These are phyloP conservation scores for Scomberomorus guttatus DNA, from an alignment of 2,797 vertebrate species.

Conservation along the genomic window DNA sequence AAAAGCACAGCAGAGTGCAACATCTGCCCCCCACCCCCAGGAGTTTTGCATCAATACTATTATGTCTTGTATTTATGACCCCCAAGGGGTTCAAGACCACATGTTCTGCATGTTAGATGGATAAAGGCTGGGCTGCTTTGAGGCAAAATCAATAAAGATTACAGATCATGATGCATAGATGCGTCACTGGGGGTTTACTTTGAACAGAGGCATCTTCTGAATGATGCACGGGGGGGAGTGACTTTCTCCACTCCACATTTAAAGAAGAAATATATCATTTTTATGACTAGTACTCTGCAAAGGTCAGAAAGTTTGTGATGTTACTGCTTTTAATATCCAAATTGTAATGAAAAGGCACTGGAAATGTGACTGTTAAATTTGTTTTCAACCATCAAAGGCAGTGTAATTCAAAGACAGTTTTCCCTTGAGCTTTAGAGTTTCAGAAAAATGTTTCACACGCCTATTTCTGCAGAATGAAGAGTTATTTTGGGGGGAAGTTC, in stretches of 20 bases:
- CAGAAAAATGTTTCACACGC: background rate
- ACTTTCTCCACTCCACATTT: background rate
- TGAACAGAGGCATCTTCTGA: slow-evolving; percentile 51
- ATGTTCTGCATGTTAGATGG: slow-evolving; percentile 67
- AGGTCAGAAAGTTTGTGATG: background rate
- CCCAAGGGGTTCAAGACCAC: slow-evolving; percentile 42
- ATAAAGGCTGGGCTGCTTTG: slow-evolving; percentile 49
- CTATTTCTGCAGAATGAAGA: background rate
- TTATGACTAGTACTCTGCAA: background rate
- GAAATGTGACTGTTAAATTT: background rate
- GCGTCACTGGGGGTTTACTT: slow-evolving; percentile 48
- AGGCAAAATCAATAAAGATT: slow-evolving; percentile 75
- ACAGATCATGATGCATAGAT: slow-evolving; percentile 55
- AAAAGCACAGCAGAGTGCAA: slow-evolving; percentile 10
- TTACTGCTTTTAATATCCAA: background rate
- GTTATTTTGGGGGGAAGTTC: background rate
- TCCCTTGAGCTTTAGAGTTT: background rate
- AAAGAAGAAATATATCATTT: background rate
- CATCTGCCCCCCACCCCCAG: background rate
- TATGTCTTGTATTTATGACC: slow-evolving; percentile 48
- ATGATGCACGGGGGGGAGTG: slow-evolving; percentile 40
- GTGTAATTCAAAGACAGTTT: background rate
- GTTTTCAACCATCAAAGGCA: background rate
- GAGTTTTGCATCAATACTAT: slow-evolving; percentile 58
- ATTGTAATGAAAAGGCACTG: background rate